Percentiles rank a stretch among this genome's conserved stretches.
phyloP scores from a whole-genome alignment of 2,113 vertebrate species.

The Geococcyx californianus region DNA sequence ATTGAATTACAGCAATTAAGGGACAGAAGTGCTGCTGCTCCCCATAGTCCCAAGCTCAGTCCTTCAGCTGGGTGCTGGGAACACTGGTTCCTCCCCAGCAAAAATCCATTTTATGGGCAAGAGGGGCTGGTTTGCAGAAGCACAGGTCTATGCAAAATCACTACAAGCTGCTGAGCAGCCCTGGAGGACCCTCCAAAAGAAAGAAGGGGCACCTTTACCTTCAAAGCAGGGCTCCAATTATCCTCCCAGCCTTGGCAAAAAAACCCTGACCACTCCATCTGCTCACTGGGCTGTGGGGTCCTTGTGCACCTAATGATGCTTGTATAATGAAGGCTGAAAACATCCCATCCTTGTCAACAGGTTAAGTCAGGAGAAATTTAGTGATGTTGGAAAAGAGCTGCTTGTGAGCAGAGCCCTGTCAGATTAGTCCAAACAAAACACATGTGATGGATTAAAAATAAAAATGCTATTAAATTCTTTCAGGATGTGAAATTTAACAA shows the following conservation, averaged over 20 bases:
- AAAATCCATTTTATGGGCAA: neutral
- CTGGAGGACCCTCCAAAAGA: neutral
- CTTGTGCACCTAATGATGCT: neutral
- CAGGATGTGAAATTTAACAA: slow-evolving; percentile 67
- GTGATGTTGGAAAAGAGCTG: slow-evolving; percentile 39
- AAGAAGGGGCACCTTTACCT: neutral
- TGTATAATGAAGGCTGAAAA: neutral
- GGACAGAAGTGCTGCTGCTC: neutral
- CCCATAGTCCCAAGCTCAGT: neutral
- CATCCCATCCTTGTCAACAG: neutral
- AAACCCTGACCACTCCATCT: neutral
- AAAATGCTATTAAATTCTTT: slow-evolving; percentile 68
- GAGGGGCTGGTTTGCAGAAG: neutral
- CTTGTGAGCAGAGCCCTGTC: neutral
- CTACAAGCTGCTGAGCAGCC: neutral
- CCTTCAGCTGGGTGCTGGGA: neutral
- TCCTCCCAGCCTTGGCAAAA: neutral
- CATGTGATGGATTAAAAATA: slow-evolving; percentile 70
- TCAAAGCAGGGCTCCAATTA: neutral
- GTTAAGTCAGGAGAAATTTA: slow-evolving; percentile 36
- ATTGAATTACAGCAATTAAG: neutral
- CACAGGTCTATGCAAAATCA: neutral
- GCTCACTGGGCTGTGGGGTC: accelerated
- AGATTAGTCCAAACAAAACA: slow-evolving; percentile 58
- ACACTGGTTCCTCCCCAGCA: neutral